These are phyloP conservation scores for Hemiscyllium ocellatum DNA, from an alignment of 2,113 vertebrate genomes.

Conservation along the genomic window DNA sequence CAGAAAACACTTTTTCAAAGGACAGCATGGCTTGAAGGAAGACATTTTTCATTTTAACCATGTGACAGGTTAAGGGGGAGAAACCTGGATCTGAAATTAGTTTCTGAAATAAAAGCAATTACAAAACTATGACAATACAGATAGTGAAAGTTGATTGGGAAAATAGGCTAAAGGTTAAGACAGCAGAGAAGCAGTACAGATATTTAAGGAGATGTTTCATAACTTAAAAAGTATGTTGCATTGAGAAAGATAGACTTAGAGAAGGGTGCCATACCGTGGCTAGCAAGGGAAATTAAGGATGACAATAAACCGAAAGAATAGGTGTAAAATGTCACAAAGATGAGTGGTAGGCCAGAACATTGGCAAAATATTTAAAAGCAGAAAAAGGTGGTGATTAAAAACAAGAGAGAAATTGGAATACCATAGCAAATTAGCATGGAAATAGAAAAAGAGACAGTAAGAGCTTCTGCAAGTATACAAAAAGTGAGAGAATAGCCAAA, in stretches of 20 bases:
- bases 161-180: background rate
- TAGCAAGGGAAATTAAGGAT: too few relatives aligned
- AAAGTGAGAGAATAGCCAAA: too few relatives aligned
- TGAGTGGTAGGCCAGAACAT: too few relatives aligned
- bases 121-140: background rate
- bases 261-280: too few relatives aligned
- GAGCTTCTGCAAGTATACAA: too few relatives aligned
- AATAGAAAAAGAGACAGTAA: too few relatives aligned
- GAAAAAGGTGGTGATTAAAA: too few relatives aligned
- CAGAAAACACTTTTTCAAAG: background rate
- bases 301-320: too few relatives aligned
- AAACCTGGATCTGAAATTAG: background rate
- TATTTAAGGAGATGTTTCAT: background rate
- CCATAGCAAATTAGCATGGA: too few relatives aligned
- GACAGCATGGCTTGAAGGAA: background rate
- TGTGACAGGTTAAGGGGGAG: background rate
- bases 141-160: background rate
- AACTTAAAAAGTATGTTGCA: background rate
- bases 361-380: too few relatives aligned
- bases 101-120: background rate
- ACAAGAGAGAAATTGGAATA: too few relatives aligned
- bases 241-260: background rate
- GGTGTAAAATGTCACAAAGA: too few relatives aligned
- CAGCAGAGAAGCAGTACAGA: background rate
- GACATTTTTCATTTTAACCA: background rate